Evolutionary conservation across 2,113 vertebrate genomes (phyloP).

Genomic region (Embiotoca jacksoni): DNA sequence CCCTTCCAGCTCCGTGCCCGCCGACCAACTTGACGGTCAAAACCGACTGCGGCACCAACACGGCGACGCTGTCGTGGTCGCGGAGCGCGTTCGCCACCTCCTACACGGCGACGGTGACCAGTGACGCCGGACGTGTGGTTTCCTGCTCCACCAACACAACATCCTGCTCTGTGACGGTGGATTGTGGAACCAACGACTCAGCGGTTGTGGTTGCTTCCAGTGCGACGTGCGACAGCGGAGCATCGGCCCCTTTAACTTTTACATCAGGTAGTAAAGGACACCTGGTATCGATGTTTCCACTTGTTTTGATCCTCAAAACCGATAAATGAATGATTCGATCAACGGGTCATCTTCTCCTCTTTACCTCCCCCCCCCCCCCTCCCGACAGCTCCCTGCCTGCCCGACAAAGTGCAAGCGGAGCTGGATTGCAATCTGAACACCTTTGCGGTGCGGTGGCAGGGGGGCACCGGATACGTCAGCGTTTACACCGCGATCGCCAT

Average conservation of each 20-base stretch:
- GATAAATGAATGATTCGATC: neutral
- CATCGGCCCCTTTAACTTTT: constrained; percentile 56
- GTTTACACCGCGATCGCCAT: constrained; percentile 79
- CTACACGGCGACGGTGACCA: constrained; percentile 72
- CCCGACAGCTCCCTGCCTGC: constrained; percentile 81
- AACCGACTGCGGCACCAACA: constrained; percentile 76
- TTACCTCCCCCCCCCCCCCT: neutral
- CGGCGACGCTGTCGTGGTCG: constrained; percentile 73
- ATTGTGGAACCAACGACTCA: constrained; percentile 76
- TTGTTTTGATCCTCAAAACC: constrained; percentile 1
- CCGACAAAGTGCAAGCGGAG: constrained; percentile 67
- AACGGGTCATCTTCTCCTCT: neutral
- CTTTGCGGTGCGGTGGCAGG: constrained; percentile 79
- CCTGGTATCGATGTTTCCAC: neutral
- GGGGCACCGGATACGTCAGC: neutral
- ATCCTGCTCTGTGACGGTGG: constrained; percentile 71
- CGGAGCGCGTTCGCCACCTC: constrained; percentile 52
- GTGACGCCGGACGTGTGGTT: constrained; percentile 60
- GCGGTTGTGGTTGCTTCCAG: constrained; percentile 76
- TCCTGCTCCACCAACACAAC: constrained; percentile 76
- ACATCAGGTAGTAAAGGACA: constrained; percentile 72
- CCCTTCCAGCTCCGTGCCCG: constrained; percentile 79
- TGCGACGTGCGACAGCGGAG: constrained; percentile 76
- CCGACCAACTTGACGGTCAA: constrained; percentile 69
- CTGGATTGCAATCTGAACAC: constrained; percentile 76